Percentiles rank a stretch among this genome's conserved stretches.
These are phyloP conservation scores for Aplodontia rufa DNA, from an alignment of 2,113 vertebrate species.

Conservation along the genomic window DNA sequence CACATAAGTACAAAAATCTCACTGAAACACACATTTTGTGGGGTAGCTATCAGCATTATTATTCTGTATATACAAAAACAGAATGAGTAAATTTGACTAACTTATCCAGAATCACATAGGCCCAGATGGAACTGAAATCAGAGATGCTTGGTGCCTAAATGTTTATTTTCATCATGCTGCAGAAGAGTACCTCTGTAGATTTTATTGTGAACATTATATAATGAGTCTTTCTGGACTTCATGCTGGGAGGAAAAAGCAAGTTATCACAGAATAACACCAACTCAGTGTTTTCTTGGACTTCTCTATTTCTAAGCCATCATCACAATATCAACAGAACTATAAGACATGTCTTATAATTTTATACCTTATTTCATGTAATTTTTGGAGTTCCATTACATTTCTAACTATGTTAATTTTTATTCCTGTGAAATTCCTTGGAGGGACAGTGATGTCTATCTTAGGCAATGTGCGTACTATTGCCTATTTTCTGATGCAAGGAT, in stretches of 20 bases:
- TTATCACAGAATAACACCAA: neutral
- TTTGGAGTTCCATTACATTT: neutral
- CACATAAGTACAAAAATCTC: neutral
- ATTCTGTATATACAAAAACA: constrained; percentile 9
- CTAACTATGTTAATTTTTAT: neutral
- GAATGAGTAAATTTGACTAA: neutral
- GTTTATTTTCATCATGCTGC: neutral
- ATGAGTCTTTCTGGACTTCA: neutral
- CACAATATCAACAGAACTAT: neutral
- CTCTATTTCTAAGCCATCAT: neutral
- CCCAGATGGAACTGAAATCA: neutral
- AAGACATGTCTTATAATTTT: neutral
- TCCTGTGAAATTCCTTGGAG: neutral
- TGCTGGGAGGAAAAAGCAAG: neutral
- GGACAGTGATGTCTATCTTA: accelerated
- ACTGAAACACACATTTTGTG: neutral
- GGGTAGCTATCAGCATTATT: neutral
- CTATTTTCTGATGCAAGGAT: neutral
- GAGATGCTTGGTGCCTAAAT: neutral
- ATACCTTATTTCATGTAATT: neutral
- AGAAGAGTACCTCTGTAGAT: neutral
- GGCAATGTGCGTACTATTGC: neutral
- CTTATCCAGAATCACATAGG: neutral
- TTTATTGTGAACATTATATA: neutral
- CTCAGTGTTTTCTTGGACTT: neutral